Conservation (phyloP, 2,113 vertebrate genomes). For the Gallinago media region DNA sequence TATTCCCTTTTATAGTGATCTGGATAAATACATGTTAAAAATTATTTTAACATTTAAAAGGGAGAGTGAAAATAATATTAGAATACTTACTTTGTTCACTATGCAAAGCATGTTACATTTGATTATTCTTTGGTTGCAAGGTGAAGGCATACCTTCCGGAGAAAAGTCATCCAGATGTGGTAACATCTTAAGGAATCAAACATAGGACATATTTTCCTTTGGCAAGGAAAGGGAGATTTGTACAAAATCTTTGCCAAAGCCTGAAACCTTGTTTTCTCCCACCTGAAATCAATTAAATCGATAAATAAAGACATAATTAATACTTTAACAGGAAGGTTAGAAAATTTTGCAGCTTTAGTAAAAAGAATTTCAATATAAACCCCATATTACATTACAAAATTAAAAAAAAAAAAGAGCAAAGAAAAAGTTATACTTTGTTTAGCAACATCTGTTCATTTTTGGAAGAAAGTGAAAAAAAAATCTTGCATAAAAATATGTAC, state of each 20-base stretch:
- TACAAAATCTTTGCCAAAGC: neutral
- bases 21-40: neutral
- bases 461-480: neutral
- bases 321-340: neutral
- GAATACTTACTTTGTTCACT: neutral
- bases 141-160: neutral
- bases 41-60: neutral
- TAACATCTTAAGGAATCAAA: neutral
- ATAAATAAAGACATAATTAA: neutral
- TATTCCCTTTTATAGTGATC: neutral
- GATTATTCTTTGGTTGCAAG: neutral
- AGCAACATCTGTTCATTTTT: neutral
- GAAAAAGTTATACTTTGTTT: neutral
- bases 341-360: neutral
- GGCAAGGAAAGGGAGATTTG: neutral
- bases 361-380: neutral
- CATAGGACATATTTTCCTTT: neutral
- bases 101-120: neutral
- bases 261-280: neutral
- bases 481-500: neutral
- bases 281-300: neutral
- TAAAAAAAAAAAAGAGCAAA: neutral
- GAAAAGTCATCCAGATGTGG: neutral
- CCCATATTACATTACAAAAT: neutral
- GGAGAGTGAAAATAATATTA: neutral